Conservation (phyloP, 2,113 vertebrate genomes). For the Haemorhous mexicanus region DNA sequence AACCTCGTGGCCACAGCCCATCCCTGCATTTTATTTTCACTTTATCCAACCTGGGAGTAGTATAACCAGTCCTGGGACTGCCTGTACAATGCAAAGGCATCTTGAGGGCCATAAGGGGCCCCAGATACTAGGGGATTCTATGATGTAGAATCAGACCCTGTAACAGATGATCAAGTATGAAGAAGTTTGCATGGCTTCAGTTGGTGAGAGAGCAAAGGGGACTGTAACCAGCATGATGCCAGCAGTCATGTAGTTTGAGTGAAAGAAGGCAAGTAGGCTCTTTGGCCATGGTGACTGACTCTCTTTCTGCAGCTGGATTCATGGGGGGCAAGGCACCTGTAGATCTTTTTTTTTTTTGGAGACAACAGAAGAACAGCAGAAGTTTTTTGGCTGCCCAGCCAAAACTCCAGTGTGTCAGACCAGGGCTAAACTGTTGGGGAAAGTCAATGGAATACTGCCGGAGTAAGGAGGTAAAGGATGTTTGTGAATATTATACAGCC, state of each 20-base stretch:
- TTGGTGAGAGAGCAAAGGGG: not conserved
- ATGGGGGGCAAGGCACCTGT: not conserved
- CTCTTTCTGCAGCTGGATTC: not conserved
- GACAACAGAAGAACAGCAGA: not conserved
- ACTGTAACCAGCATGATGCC: not conserved
- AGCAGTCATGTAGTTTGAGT: not conserved
- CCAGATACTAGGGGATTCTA: not conserved
- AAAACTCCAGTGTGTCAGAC: not conserved
- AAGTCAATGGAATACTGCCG: not conserved
- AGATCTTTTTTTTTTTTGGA: not conserved
- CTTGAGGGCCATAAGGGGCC: not conserved
- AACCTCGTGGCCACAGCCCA: not conserved
- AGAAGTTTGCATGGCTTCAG: not conserved
- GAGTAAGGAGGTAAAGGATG: not conserved
- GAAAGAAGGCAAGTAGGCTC: not conserved
- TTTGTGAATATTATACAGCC: not conserved
- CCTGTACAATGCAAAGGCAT: not conserved
- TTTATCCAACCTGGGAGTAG: not conserved
- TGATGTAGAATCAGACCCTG: not conserved
- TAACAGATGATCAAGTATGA: not conserved
- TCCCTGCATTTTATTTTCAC: rapidly evolving
- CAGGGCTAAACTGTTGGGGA: not conserved
- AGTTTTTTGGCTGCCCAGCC: not conserved
- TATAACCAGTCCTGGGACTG: not conserved
- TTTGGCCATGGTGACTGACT: not conserved